Evolutionary conservation across 2,113 vertebrate species (phyloP), one percentile per base, ranked within the genome.

Genomic region (Trematocara unimaculatum): DNA sequence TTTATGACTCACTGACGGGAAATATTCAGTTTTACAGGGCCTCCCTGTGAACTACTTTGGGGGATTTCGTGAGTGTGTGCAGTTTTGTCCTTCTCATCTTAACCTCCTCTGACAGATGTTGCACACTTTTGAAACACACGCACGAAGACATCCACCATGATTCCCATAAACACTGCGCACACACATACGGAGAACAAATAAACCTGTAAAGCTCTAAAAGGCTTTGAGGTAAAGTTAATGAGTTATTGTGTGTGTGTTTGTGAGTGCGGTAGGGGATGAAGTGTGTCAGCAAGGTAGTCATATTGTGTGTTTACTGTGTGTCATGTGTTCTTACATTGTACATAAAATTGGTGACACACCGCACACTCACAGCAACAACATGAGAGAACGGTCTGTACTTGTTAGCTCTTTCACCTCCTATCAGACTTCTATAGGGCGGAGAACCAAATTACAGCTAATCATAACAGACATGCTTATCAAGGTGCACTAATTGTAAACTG

Each of bases 1-100:
- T 31, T 49, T 51, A 77, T 58, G 33, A 26, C 6, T 23, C 58
- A 77, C 18, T 89, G 83, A 87, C 40, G 86, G 91, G 91, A 92
- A 88, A 29, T 51, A 58, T 15, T 77, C 29, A 0, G n/a, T 67
- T 85, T 60, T 64, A 79, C 12, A 0, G n/a, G 58, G 11, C 45
- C 45, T 72, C 31, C 40, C 5, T 4, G 12, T 56, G 12, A 45
- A 2, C 20, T 77, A 35, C 26, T 82, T 77, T 47, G 4, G 72
- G 80, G 35, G 12, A 20, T 58, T 40, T 33, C 0, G 9, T 64
- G 23, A 6, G 18, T 55, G 54, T 53, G 29, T 17, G 3, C 31
- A 9, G 12, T 58, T 64, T 49, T 18, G 15, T 78, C 33, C 67
- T 33, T 40, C 40, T 89, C 38, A 40, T 23, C n/a, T 33, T 82